Evolutionary conservation across 2,888 invertebrate genomes (phyloP).

Genomic region (Atherix ibis): DNA sequence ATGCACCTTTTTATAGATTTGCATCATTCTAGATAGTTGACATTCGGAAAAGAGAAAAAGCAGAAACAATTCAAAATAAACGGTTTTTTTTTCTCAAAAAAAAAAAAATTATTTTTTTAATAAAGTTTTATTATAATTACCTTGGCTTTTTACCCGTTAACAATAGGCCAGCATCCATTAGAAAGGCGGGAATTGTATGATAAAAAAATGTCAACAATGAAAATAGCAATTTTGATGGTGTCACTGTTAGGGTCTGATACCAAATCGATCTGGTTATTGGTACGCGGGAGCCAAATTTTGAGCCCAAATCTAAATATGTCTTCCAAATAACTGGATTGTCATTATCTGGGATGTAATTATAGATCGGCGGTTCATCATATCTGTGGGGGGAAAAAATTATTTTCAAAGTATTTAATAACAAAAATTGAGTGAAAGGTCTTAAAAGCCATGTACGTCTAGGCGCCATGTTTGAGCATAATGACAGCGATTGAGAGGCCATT

Average conservation of each 20-base stretch:
- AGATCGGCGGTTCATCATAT: constrained; percentile 41
- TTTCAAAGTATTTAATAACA: no score
- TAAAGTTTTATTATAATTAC: constrained; percentile 22
- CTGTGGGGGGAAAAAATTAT: no score
- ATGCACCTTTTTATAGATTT: constrained; percentile 63
- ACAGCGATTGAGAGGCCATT: no score
- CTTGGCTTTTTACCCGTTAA: constrained; percentile 39
- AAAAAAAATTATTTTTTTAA: background rate
- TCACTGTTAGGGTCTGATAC: constrained; percentile 40
- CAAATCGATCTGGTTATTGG: constrained; percentile 52
- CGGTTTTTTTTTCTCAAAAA: background rate
- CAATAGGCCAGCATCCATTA: constrained; percentile 39
- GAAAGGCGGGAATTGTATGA: constrained; percentile 47
- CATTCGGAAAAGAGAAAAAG: background rate
- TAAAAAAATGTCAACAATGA: constrained; percentile 37
- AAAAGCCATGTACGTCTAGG: no score
- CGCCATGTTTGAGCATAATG: no score
- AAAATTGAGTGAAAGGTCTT: no score
- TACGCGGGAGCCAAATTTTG: constrained; percentile 35
- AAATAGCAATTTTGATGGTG: constrained; percentile 29
- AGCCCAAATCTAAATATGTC: constrained; percentile 40
- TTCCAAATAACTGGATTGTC: constrained; percentile 71
- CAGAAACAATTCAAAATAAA: background rate
- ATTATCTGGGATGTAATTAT: constrained; percentile 71
- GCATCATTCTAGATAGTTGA: constrained; percentile 46